Evolutionary conservation across 2,797 vertebrate genomes (phyloP).

Genomic region (Taenioides sp.): DNA sequence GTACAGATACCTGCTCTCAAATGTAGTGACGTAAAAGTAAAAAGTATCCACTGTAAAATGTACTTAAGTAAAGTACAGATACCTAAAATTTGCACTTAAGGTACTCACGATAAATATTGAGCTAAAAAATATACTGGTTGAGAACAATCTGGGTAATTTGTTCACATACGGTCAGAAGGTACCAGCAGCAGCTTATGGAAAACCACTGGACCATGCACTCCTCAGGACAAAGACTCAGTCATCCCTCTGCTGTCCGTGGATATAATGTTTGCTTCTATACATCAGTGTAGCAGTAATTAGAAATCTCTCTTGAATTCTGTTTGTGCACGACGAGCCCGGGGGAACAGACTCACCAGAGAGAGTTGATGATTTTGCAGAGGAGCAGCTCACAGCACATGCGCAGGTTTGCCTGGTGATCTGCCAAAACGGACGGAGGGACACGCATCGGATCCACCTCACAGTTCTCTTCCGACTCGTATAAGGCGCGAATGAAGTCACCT

Average conservation of each 20-base stretch:
- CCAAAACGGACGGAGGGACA: constrained; percentile 90
- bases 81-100: too few relatives aligned
- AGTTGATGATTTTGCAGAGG: constrained; percentile 99
- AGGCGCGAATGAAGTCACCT: constrained; percentile 96
- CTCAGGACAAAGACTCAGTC: constrained; percentile 11
- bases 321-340: not conserved
- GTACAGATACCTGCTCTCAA: too few relatives aligned
- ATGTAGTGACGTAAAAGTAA: too few relatives aligned
- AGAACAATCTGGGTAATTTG: not conserved
- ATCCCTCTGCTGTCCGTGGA: not conserved
- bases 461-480: constrained; percentile 98
- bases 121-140: not conserved
- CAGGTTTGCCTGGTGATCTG: constrained; percentile 96
- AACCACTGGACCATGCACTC: constrained; percentile 1
- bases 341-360: constrained; percentile 85
- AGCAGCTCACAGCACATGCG: constrained; percentile 98
- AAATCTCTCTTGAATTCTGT: not conserved
- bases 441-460: constrained; percentile 98
- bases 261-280: constrained; percentile 5
- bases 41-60: too few relatives aligned
- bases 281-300: constrained; percentile 6
- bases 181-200: constrained; percentile 6
- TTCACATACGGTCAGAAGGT: constrained; percentile 10
- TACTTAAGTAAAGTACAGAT: too few relatives aligned
- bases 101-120: too few relatives aligned